Conservation (phyloP, 1,140 invertebrate species). For the Micrasema longulum region DNA sequence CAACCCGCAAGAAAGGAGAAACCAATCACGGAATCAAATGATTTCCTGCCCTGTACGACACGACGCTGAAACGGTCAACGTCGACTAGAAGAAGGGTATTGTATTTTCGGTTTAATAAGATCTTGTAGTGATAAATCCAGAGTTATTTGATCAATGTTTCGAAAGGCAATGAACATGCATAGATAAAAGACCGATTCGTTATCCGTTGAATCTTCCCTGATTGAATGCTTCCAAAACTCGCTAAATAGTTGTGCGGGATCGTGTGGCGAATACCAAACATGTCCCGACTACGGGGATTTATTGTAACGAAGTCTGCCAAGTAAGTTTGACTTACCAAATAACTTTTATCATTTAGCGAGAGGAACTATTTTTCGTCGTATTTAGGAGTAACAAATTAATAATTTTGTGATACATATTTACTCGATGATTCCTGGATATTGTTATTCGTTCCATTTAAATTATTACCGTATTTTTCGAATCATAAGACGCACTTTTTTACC, state of each 20-base stretch:
- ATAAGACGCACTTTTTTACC: no score
- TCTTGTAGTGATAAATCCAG: conserved; percentile 29
- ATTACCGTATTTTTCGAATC: no score
- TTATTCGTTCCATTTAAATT: no score
- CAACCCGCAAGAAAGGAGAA: conserved; percentile 46
- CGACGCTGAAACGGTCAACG: conserved; percentile 43
- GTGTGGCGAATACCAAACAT: conserved; percentile 11
- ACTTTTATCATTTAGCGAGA: no score
- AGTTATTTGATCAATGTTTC: conserved; percentile 33
- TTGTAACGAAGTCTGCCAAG: conserved; percentile 6
- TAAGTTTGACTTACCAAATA: no score
- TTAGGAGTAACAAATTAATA: no score
- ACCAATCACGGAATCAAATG: conserved; percentile 53
- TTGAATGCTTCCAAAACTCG: conserved; percentile 20
- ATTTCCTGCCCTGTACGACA: conserved; percentile 49
- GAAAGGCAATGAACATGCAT: conserved; percentile 31
- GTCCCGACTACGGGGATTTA: no score
- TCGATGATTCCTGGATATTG: no score
- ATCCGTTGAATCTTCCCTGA: conserved; percentile 17
- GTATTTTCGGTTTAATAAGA: conserved; percentile 50
- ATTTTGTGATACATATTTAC: no score
- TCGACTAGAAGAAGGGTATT: conserved; percentile 45
- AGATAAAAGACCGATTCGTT: conserved; percentile 27
- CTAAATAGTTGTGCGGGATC: conserved; percentile 7
- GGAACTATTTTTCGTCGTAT: no score